A percentile compares a stretch with the other conserved stretches of the same genome.
Evolutionary conservation across 2,888 invertebrate genomes (phyloP).

Genomic region (Ichneumoninae sp.): DNA sequence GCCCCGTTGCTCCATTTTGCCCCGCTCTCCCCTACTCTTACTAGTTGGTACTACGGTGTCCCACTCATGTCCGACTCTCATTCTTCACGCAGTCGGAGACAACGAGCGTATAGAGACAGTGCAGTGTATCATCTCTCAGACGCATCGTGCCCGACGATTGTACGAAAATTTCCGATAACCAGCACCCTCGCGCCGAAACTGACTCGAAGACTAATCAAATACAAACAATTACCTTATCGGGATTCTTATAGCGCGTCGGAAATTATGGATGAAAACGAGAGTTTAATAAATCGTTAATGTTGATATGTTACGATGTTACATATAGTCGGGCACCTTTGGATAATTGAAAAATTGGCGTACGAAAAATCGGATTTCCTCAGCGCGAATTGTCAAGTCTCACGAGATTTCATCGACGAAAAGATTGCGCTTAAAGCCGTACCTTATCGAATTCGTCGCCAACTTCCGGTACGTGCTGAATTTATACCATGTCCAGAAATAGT

Average conservation of each 20-base stretch:
- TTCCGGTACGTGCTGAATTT: not conserved
- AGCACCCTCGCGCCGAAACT: not conserved
- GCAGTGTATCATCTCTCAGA: conserved; percentile 13
- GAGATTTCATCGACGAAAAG: not conserved
- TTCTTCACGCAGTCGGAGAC: conserved; percentile 12
- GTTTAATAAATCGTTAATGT: conserved; percentile 17
- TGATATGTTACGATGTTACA: not conserved
- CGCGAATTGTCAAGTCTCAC: too few species aligned
- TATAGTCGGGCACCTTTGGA: too few species aligned
- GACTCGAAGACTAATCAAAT: conserved; percentile 56
- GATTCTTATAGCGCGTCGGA: conserved; percentile 42
- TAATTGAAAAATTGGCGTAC: too few species aligned
- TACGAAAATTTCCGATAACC: conserved; percentile 43
- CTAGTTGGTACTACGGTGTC: not conserved
- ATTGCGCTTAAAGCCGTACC: not conserved
- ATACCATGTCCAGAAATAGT: conserved; percentile 13
- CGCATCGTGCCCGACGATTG: conserved; percentile 27
- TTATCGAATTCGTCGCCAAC: not conserved
- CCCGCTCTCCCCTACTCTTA: not conserved
- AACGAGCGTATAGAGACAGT: conserved; percentile 6
- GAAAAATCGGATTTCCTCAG: too few species aligned
- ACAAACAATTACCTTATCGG: conserved; percentile 27
- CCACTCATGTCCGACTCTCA: not conserved
- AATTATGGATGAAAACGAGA: conserved; percentile 8
- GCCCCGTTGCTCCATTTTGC: too few species aligned